These are phyloP conservation scores for Prunella himalayana DNA, from an alignment of 2,113 vertebrate species.

Conservation along the genomic window DNA sequence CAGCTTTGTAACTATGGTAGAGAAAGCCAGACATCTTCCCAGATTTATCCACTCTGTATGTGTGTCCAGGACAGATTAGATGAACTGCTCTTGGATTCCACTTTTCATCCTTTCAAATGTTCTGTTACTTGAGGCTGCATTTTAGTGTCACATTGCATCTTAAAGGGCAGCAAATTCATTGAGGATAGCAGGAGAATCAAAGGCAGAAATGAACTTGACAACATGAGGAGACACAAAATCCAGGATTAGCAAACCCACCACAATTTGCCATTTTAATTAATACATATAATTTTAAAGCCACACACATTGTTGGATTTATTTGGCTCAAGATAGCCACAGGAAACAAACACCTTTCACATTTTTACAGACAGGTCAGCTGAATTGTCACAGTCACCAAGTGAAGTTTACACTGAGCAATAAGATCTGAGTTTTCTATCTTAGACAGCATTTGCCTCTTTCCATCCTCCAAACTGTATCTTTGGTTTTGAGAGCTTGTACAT, in stretches of 20 bases:
- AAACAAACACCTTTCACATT: background rate
- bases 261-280: background rate
- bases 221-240: background rate
- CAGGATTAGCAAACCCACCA: background rate
- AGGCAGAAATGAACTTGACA: background rate
- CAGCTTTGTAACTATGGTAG: background rate
- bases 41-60: background rate
- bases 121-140: background rate
- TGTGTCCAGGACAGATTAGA: background rate
- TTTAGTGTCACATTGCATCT: background rate
- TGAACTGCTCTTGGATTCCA: background rate
- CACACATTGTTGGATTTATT: background rate
- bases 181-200: background rate
- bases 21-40: background rate
- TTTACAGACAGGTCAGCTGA: background rate
- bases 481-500: background rate
- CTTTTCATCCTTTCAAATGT: background rate
- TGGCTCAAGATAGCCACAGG: background rate
- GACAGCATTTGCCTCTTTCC: background rate
- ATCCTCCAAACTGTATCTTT: background rate
- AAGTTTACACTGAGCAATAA: background rate
- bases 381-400: background rate
- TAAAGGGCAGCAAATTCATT: background rate
- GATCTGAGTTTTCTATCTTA: background rate
- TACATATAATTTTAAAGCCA: background rate